Percentiles rank a stretch among this genome's conserved stretches.
Conservation (phyloP, 2,113 vertebrate species). For the Eublepharis macularius region DNA sequence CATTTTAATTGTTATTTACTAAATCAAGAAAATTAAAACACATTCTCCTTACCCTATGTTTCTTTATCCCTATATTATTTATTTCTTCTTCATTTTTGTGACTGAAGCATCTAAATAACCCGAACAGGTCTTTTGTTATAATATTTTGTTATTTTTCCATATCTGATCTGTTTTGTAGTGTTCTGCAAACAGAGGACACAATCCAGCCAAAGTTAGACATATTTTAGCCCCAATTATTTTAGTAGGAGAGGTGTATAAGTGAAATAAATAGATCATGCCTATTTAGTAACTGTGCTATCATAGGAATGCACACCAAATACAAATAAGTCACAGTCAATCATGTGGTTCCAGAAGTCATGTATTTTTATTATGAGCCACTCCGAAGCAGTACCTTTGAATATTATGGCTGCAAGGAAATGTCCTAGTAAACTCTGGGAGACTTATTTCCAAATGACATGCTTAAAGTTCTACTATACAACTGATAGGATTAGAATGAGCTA, state of each 20-base stretch:
- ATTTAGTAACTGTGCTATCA: not conserved
- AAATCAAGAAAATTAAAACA: not conserved
- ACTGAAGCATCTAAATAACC: not conserved
- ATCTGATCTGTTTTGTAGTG: not conserved
- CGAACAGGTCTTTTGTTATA: not conserved
- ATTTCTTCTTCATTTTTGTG: not conserved
- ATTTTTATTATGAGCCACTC: too few species aligned
- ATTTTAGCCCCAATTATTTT: not conserved
- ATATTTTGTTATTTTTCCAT: not conserved
- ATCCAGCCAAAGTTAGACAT: not conserved
- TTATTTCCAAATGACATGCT: too few species aligned
- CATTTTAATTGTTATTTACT: not conserved
- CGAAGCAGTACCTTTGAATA: too few species aligned
- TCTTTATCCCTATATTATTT: not conserved
- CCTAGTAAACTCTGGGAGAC: too few species aligned
- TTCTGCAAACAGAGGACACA: not conserved
- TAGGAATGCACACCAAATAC: not conserved
- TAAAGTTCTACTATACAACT: too few species aligned
- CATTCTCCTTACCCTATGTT: not conserved
- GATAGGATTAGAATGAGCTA: too few species aligned
- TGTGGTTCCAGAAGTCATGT: too few species aligned
- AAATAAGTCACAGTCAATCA: not conserved
- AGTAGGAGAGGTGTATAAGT: not conserved
- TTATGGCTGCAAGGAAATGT: too few species aligned
- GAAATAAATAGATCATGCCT: not conserved